Percentiles rank a stretch among this genome's conserved stretches.
These are phyloP conservation scores for Aethes cnicana DNA, from an alignment of 2,888 invertebrate genomes.

Conservation along the genomic window DNA sequence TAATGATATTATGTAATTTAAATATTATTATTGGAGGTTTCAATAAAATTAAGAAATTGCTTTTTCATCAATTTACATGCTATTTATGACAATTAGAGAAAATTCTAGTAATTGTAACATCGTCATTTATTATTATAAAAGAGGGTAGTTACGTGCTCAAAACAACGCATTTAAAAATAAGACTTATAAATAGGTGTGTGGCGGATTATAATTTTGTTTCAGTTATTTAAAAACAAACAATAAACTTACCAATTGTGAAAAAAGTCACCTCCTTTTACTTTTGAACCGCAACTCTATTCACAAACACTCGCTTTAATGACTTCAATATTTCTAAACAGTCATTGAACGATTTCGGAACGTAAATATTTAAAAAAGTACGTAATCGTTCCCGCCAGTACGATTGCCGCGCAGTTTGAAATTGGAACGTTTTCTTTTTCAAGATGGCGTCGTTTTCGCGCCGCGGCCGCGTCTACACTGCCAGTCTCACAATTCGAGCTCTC, in stretches of 20 bases:
- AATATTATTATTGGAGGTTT: too few species aligned
- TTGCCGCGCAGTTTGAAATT: slow-evolving; percentile 54
- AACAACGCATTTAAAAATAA: too few species aligned
- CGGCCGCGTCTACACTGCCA: slow-evolving; percentile 57
- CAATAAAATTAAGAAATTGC: too few species aligned
- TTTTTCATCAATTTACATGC: too few species aligned
- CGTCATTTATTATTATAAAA: too few species aligned
- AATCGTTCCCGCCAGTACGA: slow-evolving; percentile 31
- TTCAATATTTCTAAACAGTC: slow-evolving; percentile 36
- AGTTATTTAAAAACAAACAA: slow-evolving; percentile 23
- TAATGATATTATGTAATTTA: too few species aligned
- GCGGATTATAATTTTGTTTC: neutral
- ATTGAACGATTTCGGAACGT: slow-evolving; percentile 34
- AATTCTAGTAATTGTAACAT: too few species aligned
- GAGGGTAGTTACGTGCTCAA: too few species aligned
- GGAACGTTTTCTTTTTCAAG: slow-evolving; percentile 47
- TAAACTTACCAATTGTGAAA: slow-evolving; percentile 61
- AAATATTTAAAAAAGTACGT: slow-evolving; percentile 34
- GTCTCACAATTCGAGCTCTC: slow-evolving; percentile 65
- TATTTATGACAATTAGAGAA: too few species aligned
- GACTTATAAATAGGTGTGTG: neutral
- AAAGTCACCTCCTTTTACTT: slow-evolving; percentile 73
- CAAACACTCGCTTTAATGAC: slow-evolving; percentile 44
- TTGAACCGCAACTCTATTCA: slow-evolving; percentile 41
- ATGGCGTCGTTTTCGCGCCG: slow-evolving; percentile 48